These are phyloP conservation scores for Lepilemur ruficaudatus DNA, from an alignment of 2,797 vertebrate genomes.

Conservation along the genomic window DNA sequence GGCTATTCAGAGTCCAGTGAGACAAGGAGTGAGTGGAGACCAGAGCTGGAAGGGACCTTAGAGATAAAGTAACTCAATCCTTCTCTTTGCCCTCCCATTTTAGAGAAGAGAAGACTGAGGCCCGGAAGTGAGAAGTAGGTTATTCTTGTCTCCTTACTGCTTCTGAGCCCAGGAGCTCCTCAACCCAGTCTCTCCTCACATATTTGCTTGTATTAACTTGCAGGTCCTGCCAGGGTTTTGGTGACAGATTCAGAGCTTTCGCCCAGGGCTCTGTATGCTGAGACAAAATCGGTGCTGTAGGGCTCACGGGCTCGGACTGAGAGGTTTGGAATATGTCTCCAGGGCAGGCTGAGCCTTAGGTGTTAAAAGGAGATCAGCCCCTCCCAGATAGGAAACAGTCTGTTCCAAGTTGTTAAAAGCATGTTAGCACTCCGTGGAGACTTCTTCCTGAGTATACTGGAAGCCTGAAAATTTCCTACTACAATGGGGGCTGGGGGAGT, in stretches of 20 bases:
- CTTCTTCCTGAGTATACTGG: neutral
- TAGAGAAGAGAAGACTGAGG: neutral
- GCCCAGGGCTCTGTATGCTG: neutral
- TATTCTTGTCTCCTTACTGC: neutral
- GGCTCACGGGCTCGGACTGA: neutral
- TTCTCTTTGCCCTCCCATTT: neutral
- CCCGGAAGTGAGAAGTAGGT: neutral
- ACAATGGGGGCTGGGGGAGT: fast-evolving
- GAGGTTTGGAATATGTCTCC: neutral
- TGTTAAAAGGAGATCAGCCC: slow-evolving; percentile 53
- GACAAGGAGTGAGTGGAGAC: neutral
- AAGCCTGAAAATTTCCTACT: neutral
- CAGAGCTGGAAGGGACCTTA: neutral
- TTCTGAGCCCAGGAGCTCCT: neutral
- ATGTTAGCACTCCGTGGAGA: neutral
- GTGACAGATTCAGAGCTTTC: neutral
- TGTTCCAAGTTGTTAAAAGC: slow-evolving; percentile 30
- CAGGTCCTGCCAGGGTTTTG: neutral
- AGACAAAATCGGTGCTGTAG: neutral
- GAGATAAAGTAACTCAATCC: neutral
- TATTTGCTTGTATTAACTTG: no score
- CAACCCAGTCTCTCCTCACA: neutral
- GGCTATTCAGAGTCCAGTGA: neutral
- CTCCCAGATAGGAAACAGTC: slow-evolving; percentile 8
- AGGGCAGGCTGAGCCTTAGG: slow-evolving; percentile 10